Evolutionary conservation across 2,113 vertebrate species (phyloP), one percentile per base, ranked within the genome.

Genomic region (Melanerpes formicivorus): DNA sequence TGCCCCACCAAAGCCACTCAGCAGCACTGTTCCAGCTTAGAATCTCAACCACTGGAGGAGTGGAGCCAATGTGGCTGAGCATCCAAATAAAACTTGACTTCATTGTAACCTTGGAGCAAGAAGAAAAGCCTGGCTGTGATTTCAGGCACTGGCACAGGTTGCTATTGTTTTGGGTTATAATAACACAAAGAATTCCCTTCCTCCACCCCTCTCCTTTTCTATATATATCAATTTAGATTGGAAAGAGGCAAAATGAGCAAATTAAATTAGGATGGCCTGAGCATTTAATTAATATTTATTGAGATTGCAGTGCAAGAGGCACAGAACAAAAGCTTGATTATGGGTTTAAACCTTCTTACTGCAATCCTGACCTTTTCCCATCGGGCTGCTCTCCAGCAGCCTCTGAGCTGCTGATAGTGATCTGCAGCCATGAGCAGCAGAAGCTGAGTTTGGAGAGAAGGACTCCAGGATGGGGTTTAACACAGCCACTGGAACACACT

Each of bases 201-300:
- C 65, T 76, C 72, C 44, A 25, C 44, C 48, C 65, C 26, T 80
- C 70, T 75, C 44, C 18, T 44, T 44, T 44, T 44, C 13, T 40
- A 40, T 11, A 40, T 40, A 44, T 15, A 70, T 67, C 40, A 25
- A 77, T 88, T 92, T 87, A 37, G 42, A 46, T 29, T 74, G 59
- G 79, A 87, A 89, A 90, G 87, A 90, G 64, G 80, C 55, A 87
- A 32, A 88, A 58, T 72, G 67, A n/a, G 94, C 48, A 91, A 92
- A 94, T 84, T 58, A 91, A 90, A 89, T 78, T 50, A 88, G 59
- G 87, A 34, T 59, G 65, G 70, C 54, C 80, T 91, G 90, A 95
- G 80, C 37, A 42, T 90, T 83, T 86, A 89, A 97, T 96, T 96
- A 93, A 92, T 94, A 95, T 97, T 97, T 97, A 96, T 97, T 93